Evolutionary conservation across 1,140 invertebrate species (phyloP), one percentile per base, ranked within the genome.

Genomic region (Drosophila aff.): DNA sequence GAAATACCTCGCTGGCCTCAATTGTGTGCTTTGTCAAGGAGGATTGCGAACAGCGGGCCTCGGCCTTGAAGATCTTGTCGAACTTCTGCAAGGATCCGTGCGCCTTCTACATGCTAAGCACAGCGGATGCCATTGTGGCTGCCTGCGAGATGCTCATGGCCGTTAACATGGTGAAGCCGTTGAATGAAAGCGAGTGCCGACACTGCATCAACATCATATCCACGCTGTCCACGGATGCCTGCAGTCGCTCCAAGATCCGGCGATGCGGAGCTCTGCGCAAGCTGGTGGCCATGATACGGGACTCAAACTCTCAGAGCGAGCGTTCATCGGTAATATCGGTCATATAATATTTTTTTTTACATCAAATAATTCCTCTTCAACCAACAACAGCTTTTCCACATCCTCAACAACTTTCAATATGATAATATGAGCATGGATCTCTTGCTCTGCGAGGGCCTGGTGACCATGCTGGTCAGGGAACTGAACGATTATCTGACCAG

Each of bases 381-480:
- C 21, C 38, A n/a, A 18, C 28, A 28, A 18, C 11, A 93, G 92
- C 80, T 93, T 6, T 81, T 93, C 2, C 81, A 91, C 59, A 87
- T 92, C 16, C 66, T 93, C 1, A 89, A 91, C 31, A 89, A 93
- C 52, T 93, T 93, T 61, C 89, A 92, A 75, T 93, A 93, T 62
- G 92, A 93, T 59, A 92, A 93, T 38, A 62, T 93, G 36, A 93
- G 92, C 47, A 93, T 93, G 90, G 91, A 93, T 40, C 61, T 93
- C 5, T 53, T 93, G 74, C 58, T 93, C 1, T 85, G 74, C 38
- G 90, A 92, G 67, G 92, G 92, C 1, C 46, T 93, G 40, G 77
- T 93, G 21, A 71, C 76, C 8, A 74, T 93, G 61, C 40, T 93
- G 43, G 81, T 93, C 18, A 76, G 78, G n/a, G 91, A 93, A 28